Conservation (phyloP, 2,113 vertebrate species). For the Phycodurus eques region DNA sequence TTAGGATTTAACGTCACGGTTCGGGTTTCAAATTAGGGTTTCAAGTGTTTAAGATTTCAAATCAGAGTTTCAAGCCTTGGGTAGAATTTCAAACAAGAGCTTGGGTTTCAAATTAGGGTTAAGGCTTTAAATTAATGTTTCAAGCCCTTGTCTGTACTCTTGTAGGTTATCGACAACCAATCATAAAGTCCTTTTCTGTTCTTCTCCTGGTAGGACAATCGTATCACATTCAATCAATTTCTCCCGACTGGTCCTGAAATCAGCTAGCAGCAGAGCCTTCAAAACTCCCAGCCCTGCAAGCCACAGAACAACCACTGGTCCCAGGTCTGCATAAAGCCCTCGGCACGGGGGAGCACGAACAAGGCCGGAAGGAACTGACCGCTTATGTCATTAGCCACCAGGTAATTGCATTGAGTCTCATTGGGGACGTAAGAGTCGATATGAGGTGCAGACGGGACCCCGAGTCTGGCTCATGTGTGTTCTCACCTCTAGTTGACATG, state of each 20-base stretch:
- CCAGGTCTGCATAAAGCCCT: conserved; percentile 31
- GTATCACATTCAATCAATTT: conserved; percentile 52
- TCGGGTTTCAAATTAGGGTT: too few relatives aligned
- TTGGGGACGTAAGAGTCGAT: conserved; percentile 76
- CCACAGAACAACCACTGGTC: conserved; percentile 49
- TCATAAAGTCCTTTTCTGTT: conserved; percentile 42
- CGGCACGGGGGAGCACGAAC: conserved; percentile 53
- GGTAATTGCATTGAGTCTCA: conserved; percentile 74
- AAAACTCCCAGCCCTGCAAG: conserved; percentile 19
- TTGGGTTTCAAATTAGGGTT: too few relatives aligned
- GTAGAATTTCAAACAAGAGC: too few relatives aligned
- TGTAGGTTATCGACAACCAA: conserved; percentile 46
- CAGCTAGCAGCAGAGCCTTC: conserved; percentile 44
- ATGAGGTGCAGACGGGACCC: conserved; percentile 61
- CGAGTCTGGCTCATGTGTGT: conserved; percentile 76
- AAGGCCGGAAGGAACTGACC: conserved; percentile 68
- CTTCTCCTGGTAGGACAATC: conserved; percentile 30
- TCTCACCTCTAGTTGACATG: conserved; percentile 75
- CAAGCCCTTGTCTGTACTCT: conserved; percentile 36
- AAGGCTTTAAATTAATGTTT: not conserved
- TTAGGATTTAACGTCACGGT: too few relatives aligned
- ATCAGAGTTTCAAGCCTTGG: too few relatives aligned
- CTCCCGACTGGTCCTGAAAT: conserved; percentile 42
- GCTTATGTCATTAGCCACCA: conserved; percentile 71
- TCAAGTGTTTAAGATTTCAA: too few relatives aligned